Conservation (phyloP, 2,113 vertebrate genomes). For the Phalacrocorax aristotelis region DNA sequence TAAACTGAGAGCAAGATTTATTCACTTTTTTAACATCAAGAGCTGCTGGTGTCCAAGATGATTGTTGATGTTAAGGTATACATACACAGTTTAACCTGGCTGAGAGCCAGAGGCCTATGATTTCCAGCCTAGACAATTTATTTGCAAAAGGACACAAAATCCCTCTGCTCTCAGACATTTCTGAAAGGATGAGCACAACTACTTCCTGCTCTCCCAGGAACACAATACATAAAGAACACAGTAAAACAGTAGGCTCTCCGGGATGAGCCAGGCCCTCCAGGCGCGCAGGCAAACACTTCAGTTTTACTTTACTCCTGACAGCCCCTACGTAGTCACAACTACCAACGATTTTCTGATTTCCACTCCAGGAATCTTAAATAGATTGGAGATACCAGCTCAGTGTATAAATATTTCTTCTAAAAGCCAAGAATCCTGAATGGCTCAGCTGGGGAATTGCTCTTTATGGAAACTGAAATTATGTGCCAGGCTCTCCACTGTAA, state of each 20-base stretch:
- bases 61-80: slow-evolving; percentile 51
- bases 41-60: slow-evolving; percentile 46
- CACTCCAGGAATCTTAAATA: slow-evolving; percentile 50
- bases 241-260: neutral
- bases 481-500: slow-evolving; percentile 17
- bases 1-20: slow-evolving; percentile 54
- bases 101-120: neutral
- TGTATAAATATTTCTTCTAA: slow-evolving; percentile 7
- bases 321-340: neutral
- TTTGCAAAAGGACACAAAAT: slow-evolving; percentile 49
- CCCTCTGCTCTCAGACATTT: slow-evolving; percentile 1
- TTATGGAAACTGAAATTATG: neutral
- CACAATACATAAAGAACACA: neutral
- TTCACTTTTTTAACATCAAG: slow-evolving; percentile 33
- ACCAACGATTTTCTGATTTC: slow-evolving; percentile 22
- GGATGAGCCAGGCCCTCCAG: neutral
- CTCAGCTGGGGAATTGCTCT: slow-evolving; percentile 37
- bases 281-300: slow-evolving; percentile 26
- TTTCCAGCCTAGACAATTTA: slow-evolving; percentile 34
- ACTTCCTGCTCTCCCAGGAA: slow-evolving; percentile 6
- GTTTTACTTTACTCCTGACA: slow-evolving; percentile 6
- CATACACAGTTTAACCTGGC: slow-evolving; percentile 50
- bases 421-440: slow-evolving; percentile 39
- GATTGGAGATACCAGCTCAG: slow-evolving; percentile 3
- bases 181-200: neutral